A percentile compares a stretch with the other conserved stretches of the same genome.
phyloP scores from a whole-genome alignment of 2,113 vertebrate genomes.

The Grallaria varia region DNA sequence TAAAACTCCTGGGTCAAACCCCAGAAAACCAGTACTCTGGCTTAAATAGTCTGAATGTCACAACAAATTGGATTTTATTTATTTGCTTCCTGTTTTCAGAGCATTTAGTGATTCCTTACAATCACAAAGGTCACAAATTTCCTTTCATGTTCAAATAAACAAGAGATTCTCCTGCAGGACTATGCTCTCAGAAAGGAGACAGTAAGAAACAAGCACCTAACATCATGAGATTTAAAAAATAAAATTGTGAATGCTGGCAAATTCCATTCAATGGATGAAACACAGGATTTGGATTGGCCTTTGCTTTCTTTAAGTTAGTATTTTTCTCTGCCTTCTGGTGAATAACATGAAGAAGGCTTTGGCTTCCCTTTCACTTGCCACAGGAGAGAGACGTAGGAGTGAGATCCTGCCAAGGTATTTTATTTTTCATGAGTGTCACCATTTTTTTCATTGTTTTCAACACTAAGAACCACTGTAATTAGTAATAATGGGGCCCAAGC shows the following conservation, averaged over 20 bases:
- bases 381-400: not conserved
- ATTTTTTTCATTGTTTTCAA: conserved; percentile 4
- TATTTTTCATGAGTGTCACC: not conserved
- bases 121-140: not conserved
- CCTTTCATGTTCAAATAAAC: not conserved
- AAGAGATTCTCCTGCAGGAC: not conserved
- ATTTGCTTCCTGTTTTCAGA: conserved; percentile 24
- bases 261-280: not conserved
- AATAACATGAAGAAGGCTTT: not conserved
- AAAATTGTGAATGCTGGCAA: not conserved
- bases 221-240: not conserved
- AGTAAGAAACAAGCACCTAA: not conserved
- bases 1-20: not conserved
- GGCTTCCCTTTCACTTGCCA: not conserved
- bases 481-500: not conserved
- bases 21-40: not conserved
- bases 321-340: not conserved
- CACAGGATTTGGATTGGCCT: not conserved
- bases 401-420: not conserved
- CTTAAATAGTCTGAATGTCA: not conserved
- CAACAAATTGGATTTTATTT: not conserved
- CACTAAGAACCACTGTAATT: not conserved
- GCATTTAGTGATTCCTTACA: not conserved
- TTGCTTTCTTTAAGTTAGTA: not conserved
- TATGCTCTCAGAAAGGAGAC: not conserved